phyloP scores from a whole-genome alignment of 2,888 invertebrate species.

The Amphipoea oculea region DNA sequence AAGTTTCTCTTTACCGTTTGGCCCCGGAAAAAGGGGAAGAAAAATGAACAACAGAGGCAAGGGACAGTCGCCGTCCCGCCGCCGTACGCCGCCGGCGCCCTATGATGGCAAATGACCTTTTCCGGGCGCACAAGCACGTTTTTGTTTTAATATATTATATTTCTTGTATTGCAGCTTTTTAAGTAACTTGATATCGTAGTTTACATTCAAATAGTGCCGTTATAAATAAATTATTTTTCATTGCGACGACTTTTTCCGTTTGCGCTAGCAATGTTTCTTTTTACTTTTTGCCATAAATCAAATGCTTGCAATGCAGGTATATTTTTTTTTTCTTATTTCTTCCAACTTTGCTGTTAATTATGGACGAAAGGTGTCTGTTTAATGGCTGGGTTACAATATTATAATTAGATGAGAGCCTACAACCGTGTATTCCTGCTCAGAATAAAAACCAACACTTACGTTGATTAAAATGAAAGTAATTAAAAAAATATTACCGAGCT shows the following conservation, averaged over 20 bases:
- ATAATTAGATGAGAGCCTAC: slow-evolving; percentile 12
- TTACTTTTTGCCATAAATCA: slow-evolving; percentile 50
- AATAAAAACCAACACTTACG: slow-evolving; percentile 48
- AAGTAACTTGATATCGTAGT: slow-evolving; percentile 59
- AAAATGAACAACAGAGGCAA: slow-evolving; percentile 87
- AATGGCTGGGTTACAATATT: slow-evolving; percentile 35
- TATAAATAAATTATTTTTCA: slow-evolving; percentile 60
- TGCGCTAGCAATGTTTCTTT: slow-evolving; percentile 61
- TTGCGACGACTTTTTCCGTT: slow-evolving; percentile 64
- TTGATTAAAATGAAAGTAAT: slow-evolving; percentile 61
- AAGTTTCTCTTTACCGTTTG: slow-evolving; percentile 90
- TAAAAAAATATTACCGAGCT: slow-evolving; percentile 52
- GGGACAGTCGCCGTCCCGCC: slow-evolving; percentile 79
- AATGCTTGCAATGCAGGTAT: slow-evolving; percentile 47
- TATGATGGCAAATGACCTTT: slow-evolving; percentile 81
- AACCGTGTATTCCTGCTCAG: slow-evolving; percentile 14
- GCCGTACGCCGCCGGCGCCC: slow-evolving; percentile 70
- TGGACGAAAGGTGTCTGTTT: slow-evolving; percentile 40
- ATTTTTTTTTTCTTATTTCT: slow-evolving; percentile 29
- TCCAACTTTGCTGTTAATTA: slow-evolving; percentile 29
- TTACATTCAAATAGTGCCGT: slow-evolving; percentile 61
- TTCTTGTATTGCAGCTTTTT: slow-evolving; percentile 69
- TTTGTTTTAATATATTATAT: slow-evolving; percentile 67
- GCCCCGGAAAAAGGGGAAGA: slow-evolving; percentile 84
- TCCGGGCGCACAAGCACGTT: slow-evolving; percentile 68